Evolutionary conservation across 1,140 invertebrate genomes (phyloP).

Genomic region (Trichogramma pretiosum): DNA sequence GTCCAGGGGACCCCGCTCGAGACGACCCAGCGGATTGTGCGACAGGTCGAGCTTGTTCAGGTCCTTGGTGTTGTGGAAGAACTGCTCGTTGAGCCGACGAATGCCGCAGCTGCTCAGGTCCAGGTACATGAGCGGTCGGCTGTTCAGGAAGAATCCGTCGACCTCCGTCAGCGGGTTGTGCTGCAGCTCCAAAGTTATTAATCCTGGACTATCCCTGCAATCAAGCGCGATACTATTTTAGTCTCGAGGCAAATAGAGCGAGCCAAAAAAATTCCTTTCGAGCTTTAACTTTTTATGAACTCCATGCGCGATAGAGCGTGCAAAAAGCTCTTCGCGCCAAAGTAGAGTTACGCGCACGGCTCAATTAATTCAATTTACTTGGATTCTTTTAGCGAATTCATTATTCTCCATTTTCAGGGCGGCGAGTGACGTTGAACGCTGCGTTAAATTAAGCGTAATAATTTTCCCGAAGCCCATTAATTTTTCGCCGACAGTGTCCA

Average conservation of each 20-base stretch:
- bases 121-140: conserved; percentile 55
- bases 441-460: too few relatives aligned
- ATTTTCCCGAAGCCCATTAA: too few relatives aligned
- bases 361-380: too few relatives aligned
- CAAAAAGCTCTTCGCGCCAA: too few relatives aligned
- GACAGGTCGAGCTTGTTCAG: conserved; percentile 60
- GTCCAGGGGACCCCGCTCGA: conserved; percentile 53
- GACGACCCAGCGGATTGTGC: conserved; percentile 53
- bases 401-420: too few relatives aligned
- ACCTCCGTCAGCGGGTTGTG: conserved; percentile 56
- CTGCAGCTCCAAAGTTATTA: conserved; percentile 61
- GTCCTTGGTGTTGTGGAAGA: conserved; percentile 59
- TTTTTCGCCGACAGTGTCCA: too few relatives aligned
- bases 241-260: conserved; percentile 15
- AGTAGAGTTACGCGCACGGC: too few relatives aligned
- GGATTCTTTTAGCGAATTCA: too few relatives aligned
- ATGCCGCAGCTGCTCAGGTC: conserved; percentile 59
- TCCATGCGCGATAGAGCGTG: too few relatives aligned
- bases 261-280: conserved; percentile 1
- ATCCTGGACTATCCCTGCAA: conserved; percentile 58
- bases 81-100: conserved; percentile 49
- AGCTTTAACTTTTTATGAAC: too few relatives aligned
- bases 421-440: too few relatives aligned
- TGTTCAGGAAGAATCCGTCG: conserved; percentile 56
- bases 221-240: too few relatives aligned